Base-by-base conservation (phyloP, 1,140 invertebrate genomes). In the Aphis craccivora region DNA sequence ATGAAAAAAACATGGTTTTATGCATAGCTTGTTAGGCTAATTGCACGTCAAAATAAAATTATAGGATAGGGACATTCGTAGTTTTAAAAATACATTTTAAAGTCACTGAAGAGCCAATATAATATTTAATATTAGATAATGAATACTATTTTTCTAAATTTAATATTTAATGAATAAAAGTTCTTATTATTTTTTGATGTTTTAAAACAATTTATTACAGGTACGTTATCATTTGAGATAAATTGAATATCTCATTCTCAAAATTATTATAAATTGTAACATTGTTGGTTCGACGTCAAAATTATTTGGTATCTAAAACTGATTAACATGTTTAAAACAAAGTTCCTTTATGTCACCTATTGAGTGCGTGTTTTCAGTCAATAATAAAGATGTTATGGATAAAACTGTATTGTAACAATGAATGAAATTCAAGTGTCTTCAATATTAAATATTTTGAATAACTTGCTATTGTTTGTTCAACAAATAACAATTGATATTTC, bases 381-480 rank as follows among this genome's bases (percentile, higher is more conserved):
- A 40, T 25, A 22, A 55, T 89, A 53, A 53, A 89, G 48, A 23
- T 89, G 35, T 51, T 43, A 88, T 30, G 2, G 20, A 40, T 35
- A 37, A 14, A 53, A 25, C 23, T 89, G n/a, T 45, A 48, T 25
- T 89, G 23, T 37, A 53, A 37, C n/a, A 8, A 88, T 5, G 1
- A 40, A 40, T 55, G 88, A 48, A 89, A 55, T 55, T 23, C 4
- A 89, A 37, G 55, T 37, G 23, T 89, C n/a, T 48, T 18, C 37
- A 53, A 55, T 89, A 40, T 37, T 55, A 55, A 55, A 89, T 23
- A 40, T 89, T 40, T 89, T 55, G 48, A 89, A 89, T 89, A 89
- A 48, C n/a, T 87, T 48, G n/a, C n/a, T 76, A 76, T n/a, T 76
- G 7, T 76, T 76, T 76, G 60, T 76, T 76, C 3, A 76, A 76